Evolutionary conservation across 2,113 vertebrate genomes (phyloP).

Genomic region (Sebastes fasciatus): DNA sequence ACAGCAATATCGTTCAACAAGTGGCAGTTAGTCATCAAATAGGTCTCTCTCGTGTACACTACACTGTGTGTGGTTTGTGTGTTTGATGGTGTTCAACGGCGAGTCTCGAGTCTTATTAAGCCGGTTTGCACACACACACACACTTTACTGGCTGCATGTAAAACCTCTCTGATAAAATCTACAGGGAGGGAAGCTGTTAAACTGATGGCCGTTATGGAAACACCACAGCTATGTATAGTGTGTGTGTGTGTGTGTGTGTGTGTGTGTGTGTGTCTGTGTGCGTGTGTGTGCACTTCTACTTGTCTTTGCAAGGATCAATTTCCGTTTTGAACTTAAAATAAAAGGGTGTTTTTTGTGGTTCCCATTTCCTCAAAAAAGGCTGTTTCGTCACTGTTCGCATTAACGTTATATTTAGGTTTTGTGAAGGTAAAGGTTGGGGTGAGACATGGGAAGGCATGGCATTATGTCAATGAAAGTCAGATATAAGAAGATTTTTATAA

Average conservation of each 20-base stretch:
- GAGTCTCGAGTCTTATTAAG: slow-evolving; percentile 54
- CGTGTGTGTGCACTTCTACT: background rate
- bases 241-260: slow-evolving; percentile 3
- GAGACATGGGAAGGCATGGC: background rate
- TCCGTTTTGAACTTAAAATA: slow-evolving; percentile 4
- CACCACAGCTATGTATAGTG: background rate
- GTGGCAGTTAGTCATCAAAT: slow-evolving; percentile 63
- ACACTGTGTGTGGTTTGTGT: slow-evolving; percentile 39
- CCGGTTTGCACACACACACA: slow-evolving; percentile 24
- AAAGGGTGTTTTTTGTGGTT: background rate
- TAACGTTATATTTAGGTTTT: background rate
- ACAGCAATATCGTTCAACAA: slow-evolving; percentile 50
- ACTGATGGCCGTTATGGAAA: slow-evolving; percentile 25
- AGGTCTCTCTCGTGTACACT: slow-evolving; percentile 36
- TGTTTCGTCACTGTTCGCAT: background rate
- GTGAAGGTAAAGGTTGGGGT: background rate
- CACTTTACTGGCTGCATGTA: background rate
- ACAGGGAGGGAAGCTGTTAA: background rate
- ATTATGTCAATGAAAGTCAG: background rate
- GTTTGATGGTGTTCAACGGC: slow-evolving; percentile 47
- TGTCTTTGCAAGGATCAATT: background rate
- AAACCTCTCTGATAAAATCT: slow-evolving; percentile 38
- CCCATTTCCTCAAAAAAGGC: background rate
- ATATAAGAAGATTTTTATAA: background rate
- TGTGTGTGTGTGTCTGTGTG: background rate